A percentile compares a stretch with the other conserved stretches of the same genome.
These are phyloP conservation scores for Solenopsis invicta DNA, from an alignment of 1,140 invertebrate genomes.

Conservation along the genomic window DNA sequence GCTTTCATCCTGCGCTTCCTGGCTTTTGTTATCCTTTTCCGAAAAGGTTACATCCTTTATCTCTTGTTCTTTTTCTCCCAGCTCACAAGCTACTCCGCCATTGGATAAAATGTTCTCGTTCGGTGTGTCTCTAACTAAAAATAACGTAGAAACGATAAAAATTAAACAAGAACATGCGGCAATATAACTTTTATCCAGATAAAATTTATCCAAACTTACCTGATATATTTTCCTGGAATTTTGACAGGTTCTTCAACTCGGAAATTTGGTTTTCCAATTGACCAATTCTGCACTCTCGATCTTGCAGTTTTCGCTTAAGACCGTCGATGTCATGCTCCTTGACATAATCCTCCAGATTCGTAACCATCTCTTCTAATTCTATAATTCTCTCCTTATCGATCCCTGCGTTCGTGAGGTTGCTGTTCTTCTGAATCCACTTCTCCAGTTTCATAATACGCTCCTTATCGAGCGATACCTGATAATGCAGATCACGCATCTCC, in stretches of 20 bases:
- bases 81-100: conserved; percentile 1
- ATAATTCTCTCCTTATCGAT: conserved; percentile 81
- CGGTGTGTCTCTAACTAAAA: not conserved
- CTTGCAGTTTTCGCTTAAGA: conserved; percentile 80
- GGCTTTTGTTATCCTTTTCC: not conserved
- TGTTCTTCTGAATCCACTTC: conserved; percentile 80
- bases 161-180: not conserved
- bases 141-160: conserved; percentile 7
- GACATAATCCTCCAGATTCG: conserved; percentile 82
- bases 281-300: conserved; percentile 81
- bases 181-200: not conserved
- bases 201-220: conserved; percentile 33
- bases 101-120: not conserved
- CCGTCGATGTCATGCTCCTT: conserved; percentile 82
- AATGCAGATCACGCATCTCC: conserved; percentile 79
- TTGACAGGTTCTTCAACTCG: conserved; percentile 65
- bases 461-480: conserved; percentile 72
- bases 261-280: conserved; percentile 77
- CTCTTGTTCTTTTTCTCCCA: conserved; percentile 35
- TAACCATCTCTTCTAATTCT: conserved; percentile 83
- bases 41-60: not conserved
- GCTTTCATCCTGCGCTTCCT: not conserved
- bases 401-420: conserved; percentile 70
- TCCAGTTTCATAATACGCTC: conserved; percentile 79
- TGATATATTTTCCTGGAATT: conserved; percentile 10